Evolutionary conservation across 92 coral and sea anemone species (phyloP).

Genomic region (Metridium senile): DNA sequence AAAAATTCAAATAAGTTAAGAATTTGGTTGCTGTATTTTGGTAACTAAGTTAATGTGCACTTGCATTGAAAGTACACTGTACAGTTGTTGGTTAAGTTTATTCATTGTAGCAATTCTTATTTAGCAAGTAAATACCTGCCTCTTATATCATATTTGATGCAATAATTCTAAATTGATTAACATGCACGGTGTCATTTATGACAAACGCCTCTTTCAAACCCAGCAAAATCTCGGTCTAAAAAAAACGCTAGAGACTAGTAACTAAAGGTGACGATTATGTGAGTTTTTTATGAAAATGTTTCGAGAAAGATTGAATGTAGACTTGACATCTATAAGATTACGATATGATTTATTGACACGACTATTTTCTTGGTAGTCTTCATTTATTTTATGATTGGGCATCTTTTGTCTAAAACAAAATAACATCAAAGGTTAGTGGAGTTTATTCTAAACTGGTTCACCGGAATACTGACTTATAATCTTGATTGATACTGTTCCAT

Average conservation of each 20-base stretch:
- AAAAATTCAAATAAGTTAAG: constrained; percentile 34
- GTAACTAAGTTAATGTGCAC: not conserved
- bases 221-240: not conserved
- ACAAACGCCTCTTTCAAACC: not conserved
- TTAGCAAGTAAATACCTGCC: not conserved
- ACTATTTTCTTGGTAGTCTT: not conserved
- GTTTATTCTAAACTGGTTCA: no score
- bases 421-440: not conserved
- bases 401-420: not conserved
- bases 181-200: not conserved
- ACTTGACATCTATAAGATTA: not conserved
- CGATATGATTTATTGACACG: not conserved
- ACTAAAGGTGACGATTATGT: not conserved
- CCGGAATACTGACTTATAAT: no score
- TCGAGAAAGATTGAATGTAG: not conserved
- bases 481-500: no score
- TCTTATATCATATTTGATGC: not conserved
- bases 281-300: not conserved
- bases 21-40: constrained; percentile 23
- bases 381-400: not conserved
- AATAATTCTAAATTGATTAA: not conserved
- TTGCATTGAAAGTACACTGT: constrained; percentile 10
- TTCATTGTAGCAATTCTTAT: not conserved
- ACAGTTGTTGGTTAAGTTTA: not conserved
- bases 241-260: not conserved